Conservation (phyloP, 2,797 vertebrate species). For the Epinephelus coioides region DNA sequence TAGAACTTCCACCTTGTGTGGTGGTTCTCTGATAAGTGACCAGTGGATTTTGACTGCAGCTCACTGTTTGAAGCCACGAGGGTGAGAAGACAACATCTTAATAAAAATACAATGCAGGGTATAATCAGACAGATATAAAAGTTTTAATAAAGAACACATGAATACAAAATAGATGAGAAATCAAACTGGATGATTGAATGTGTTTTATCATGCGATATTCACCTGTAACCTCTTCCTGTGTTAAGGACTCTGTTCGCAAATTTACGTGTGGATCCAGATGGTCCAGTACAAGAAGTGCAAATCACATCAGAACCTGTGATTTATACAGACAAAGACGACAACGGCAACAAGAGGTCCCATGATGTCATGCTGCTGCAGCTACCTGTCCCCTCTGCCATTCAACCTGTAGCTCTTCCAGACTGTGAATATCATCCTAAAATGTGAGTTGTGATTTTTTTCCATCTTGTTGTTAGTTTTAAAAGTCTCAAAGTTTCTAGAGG, state of each 20-base stretch:
- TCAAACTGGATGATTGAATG: not conserved
- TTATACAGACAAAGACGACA: constrained; percentile 9
- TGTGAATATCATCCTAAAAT: not conserved
- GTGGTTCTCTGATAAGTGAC: constrained; percentile 41
- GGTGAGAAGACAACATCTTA: not conserved
- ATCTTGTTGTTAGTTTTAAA: not conserved
- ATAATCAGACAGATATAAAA: not conserved
- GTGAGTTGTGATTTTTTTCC: constrained; percentile 11
- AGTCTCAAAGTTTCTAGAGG: no score
- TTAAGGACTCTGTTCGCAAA: constrained; percentile 3
- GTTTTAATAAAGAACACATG: not conserved
- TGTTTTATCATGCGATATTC: not conserved
- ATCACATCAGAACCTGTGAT: constrained; percentile 17
- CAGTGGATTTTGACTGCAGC: constrained; percentile 45
- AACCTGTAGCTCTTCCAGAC: constrained; percentile 1
- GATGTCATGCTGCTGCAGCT: constrained; percentile 50
- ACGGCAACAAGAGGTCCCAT: not conserved
- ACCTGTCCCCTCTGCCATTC: fast-evolving
- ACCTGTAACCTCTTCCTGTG: not conserved
- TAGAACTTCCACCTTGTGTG: not conserved
- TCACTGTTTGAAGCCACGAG: constrained; percentile 12
- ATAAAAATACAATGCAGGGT: not conserved
- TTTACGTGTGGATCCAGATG: not conserved
- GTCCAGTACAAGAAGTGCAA: fast-evolving
- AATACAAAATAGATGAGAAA: not conserved